Evolutionary conservation across 2,888 invertebrate genomes (phyloP).

Genomic region (Chrysotoxum bicinctum): DNA sequence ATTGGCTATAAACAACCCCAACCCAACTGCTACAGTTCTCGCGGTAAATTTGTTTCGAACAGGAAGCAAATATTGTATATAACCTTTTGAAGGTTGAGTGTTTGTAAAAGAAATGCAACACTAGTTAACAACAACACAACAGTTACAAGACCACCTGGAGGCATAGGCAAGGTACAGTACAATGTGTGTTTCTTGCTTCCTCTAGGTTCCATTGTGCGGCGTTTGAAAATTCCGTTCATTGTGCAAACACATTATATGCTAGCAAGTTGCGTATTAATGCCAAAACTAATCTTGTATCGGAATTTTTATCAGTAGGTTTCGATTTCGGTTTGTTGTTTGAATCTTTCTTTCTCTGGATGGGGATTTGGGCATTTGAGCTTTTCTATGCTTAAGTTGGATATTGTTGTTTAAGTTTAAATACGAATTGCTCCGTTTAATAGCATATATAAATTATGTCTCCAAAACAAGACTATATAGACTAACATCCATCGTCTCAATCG

Average conservation of each 20-base stretch:
- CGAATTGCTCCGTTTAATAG: too few species aligned
- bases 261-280: not conserved
- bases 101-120: slow-evolving; percentile 51
- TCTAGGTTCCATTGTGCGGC: not conserved
- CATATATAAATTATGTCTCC: too few species aligned
- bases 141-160: slow-evolving; percentile 26
- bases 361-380: not conserved
- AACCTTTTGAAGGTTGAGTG: slow-evolving; percentile 20
- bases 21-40: not conserved
- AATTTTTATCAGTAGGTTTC: not conserved
- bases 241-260: too few species aligned
- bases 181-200: not conserved
- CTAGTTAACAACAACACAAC: not conserved
- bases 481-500: too few species aligned
- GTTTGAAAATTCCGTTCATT: slow-evolving; percentile 33
- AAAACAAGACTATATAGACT: too few species aligned
- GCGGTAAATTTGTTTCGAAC: slow-evolving; percentile 32
- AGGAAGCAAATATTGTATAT: slow-evolving; percentile 56
- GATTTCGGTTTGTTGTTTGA: not conserved
- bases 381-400: not conserved
- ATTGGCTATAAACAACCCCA: slow-evolving; percentile 14
- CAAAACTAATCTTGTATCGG: slow-evolving; percentile 49
- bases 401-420: not conserved
- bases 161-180: not conserved
- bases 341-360: not conserved